Base-by-base conservation (phyloP, 2,113 vertebrate species). In the Xenus cinereus region DNA sequence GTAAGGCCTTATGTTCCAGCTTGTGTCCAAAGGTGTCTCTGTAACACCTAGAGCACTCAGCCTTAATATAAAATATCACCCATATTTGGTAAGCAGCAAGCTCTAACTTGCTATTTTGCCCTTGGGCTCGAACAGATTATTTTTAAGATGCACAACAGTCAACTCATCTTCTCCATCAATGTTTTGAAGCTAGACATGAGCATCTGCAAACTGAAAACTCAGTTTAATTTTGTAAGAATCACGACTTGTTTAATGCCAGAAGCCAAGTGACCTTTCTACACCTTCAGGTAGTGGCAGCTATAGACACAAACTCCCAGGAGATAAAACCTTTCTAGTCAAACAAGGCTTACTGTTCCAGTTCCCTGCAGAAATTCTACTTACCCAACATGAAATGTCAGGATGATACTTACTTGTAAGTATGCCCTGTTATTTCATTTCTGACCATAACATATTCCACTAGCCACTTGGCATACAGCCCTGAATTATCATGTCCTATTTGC, bases 401-500 rank as follows among this genome's bases (percentile, higher is more conserved):
- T 88, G 63, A 93, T 95, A 97, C 99, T 99, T 98, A 99, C 99
- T 99, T 99, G 98, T 99, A 99, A 45, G 99, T 99, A 97, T 99
- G 99, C 51, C 99, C 99, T 43, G 99, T 99, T 97, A 99, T 99
- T 98, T 99, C 99, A 71, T 99, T 99, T 90, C 99, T 99, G 96
- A 99, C 99, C 97, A 99, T 97, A 71, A 99, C 99, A 72, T 97
- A 99, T 97, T 99, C 99, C 95, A 99, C 99, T 37, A 99, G 98
- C 99, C 99, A 99, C 96, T 99, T 99, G 68, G 99, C 99, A 72
- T 99, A 99, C 53, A 99, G 97, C 14, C 99, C 99, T 33, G 99
- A 98, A 98, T 99, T 99, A 97, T 99, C 99, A 35, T 99, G 99
- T 94, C 99, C 99, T 98, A 99, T 99, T 97, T 99, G 99, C 85